Evolutionary conservation across 1,140 invertebrate genomes (phyloP), one percentile per base, ranked within the genome.

Genomic region (Drosophila repletoides): DNA sequence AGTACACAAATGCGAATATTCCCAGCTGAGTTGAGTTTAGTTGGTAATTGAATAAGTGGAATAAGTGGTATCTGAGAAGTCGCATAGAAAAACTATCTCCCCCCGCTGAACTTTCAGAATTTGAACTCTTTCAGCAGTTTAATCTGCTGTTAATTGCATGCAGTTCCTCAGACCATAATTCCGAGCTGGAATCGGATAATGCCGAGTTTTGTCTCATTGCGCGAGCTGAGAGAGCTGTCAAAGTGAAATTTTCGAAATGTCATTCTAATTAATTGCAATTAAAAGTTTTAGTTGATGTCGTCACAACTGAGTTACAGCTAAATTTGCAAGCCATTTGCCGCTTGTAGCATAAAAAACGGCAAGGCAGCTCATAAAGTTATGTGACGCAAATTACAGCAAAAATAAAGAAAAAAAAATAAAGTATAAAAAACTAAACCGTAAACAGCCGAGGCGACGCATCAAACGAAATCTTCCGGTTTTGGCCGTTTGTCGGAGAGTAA

Each of bases 181-280:
- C 59, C 17, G 6, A 36, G 38, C 43, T 68, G n/a, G 5, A 40
- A 53, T 73, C 22, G n/a, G 51, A 48, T 15, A 58, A 71, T 65
- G 49, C 55, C 38, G 40, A 19, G 12, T 46, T 29, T 61, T 24
- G 3, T 41, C 26, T n/a, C n/a, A n/a, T n/a, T n/a, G n/a, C n/a
- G n/a, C n/a, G n/a, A 24, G 29, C 31, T 64, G 15, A 36, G 14
- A 21, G 34, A 4, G 9, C 48, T 36, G 55, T 24, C 7, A 21
- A n/a, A n/a, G n/a, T n/a, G 29, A 40, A 36, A 36, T 56, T 73
- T 76, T 45, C 12, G 60, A 72, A 75, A 72, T 80, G 76, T 81
- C 76, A 68, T 72, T 76, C 49, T 40, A 61, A 65, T 76, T 81
- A 68, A 83, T 61, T 69, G 77, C 77, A 72, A 81, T 73, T 76